Evolutionary conservation across 2,888 invertebrate species (phyloP), one percentile per base, ranked within the genome.

Genomic region (Holacanthella duospinosa): DNA sequence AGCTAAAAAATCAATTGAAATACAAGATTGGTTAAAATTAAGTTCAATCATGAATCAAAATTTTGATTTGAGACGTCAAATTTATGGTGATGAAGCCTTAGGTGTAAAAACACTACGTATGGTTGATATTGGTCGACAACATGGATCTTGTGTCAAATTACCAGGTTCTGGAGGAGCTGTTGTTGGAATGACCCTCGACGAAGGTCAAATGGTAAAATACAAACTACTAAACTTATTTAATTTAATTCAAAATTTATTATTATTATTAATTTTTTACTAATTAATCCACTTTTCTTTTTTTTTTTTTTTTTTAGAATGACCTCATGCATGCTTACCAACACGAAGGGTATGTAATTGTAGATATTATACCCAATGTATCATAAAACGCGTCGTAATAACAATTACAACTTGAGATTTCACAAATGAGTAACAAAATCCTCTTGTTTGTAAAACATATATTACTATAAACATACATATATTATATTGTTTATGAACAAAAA

Each of bases 91-190:
- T 26, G 66, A 43, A 19, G 61, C 60, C 19, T 60, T 71, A 27
- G 71, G 71, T 16, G 48, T 25, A 16, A 60, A 64, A 12, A 71
- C 69, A 58, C 44, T 71, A n/a, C 59, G 61, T 12, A 69, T 71
- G 71, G 55, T 71, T 16, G 64, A 66, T 26, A 59, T 71, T 57
- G 70, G 68, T 26, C 44, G 67, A 43, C 63, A 61, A n/a, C 59
- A 55, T 56, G 71, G 71, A 16, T 68, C 66, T n/a, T 62, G 62
- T 24, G 65, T 64, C 26, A 71, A 71, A 56, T 64, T 71, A 55
- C 71, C 71, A 19, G 71, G 71, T n/a, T 71, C 70, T 63, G 71
- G 71, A 1, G 71, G 71, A 12, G 70, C 70, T 29, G 70, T 71
- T 21, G 43, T 71, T 12, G 71, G 71, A 19, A 60, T 71, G 19